phyloP scores from a whole-genome alignment of 2,113 vertebrate genomes.

The Origma solitaria region DNA sequence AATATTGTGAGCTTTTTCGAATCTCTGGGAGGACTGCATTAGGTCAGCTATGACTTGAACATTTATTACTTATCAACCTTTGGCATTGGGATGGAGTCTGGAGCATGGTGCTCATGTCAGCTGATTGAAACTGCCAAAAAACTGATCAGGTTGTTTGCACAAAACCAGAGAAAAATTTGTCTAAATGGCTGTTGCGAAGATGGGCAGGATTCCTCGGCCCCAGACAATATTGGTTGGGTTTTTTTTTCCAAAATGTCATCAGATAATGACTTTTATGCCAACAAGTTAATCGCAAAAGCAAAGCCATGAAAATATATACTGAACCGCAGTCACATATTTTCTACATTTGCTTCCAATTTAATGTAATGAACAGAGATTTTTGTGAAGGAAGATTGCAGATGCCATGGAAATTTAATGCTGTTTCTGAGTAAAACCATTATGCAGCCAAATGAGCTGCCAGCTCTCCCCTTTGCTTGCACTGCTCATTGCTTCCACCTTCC shows the following conservation, averaged over 20 bases:
- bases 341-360: conserved; percentile 49
- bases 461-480: not conserved
- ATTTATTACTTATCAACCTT: conserved; percentile 55
- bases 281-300: conserved; percentile 75
- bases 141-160: conserved; percentile 28
- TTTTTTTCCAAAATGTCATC: conserved; percentile 53
- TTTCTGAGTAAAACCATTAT: not conserved
- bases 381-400: not conserved
- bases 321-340: conserved; percentile 22
- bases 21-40: conserved; percentile 31
- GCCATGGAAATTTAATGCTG: not conserved
- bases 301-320: conserved; percentile 49
- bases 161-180: conserved; percentile 44
- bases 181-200: conserved; percentile 56
- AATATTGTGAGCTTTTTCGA: conserved; percentile 30
- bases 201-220: conserved; percentile 34
- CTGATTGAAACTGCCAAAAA: conserved; percentile 56
- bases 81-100: not conserved
- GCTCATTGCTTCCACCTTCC: not conserved
- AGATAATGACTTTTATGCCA: conserved; percentile 63
- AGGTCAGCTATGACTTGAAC: conserved; percentile 48
- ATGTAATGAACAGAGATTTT: conserved; percentile 23
- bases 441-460: not conserved
- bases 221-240: not conserved
- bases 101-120: not conserved